Conservation (phyloP, 2,113 vertebrate genomes). For the Calcarius ornatus region DNA sequence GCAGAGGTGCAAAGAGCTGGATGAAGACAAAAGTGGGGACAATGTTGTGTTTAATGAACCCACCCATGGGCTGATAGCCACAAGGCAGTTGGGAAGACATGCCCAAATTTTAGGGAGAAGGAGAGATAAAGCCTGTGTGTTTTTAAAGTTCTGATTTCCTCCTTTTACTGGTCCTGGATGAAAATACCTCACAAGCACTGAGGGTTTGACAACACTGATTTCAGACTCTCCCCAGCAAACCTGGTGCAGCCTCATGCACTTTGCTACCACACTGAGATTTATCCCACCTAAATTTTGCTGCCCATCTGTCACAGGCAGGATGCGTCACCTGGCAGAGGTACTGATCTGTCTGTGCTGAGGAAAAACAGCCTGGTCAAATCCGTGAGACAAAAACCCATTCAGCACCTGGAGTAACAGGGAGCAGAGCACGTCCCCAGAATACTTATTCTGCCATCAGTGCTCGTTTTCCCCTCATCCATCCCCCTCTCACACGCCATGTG, state of each 20-base stretch:
- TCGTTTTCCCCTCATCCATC: neutral
- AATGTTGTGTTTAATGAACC: neutral
- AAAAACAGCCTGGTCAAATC: neutral
- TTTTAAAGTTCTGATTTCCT: neutral
- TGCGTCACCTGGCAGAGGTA: neutral
- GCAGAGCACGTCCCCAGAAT: neutral
- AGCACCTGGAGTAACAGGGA: neutral
- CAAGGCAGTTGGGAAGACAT: rapidly evolving
- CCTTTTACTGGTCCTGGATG: neutral
- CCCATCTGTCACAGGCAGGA: neutral
- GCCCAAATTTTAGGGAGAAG: neutral
- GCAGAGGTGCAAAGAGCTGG: neutral
- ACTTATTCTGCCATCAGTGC: neutral
- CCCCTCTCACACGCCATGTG: neutral
- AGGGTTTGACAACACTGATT: neutral
- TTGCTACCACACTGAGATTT: neutral
- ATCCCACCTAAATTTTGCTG: neutral
- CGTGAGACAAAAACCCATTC: neutral
- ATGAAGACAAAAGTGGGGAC: neutral
- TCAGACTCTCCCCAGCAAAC: neutral
- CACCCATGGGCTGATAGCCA: neutral
- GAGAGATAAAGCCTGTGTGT: neutral
- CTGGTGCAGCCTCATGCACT: neutral
- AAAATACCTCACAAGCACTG: neutral
- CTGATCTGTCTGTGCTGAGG: neutral